Conservation (phyloP, 1,140 invertebrate species). For the Anadara kagoshimensis region DNA sequence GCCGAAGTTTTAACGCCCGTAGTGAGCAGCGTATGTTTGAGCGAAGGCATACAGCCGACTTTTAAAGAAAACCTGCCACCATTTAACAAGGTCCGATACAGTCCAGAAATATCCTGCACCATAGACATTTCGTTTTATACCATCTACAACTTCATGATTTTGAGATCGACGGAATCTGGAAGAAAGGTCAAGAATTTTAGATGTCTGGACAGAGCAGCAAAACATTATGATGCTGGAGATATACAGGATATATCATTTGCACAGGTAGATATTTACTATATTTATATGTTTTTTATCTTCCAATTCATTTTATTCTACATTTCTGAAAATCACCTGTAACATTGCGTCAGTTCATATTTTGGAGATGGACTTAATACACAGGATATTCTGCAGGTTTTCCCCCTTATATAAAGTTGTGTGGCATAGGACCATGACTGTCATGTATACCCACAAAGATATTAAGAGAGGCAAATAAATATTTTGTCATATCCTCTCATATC, state of each 20-base stretch:
- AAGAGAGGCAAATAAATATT: too few relatives aligned
- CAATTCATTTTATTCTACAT: too few relatives aligned
- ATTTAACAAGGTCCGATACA: slow-evolving; percentile 6
- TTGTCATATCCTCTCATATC: too few relatives aligned
- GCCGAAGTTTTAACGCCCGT: neutral
- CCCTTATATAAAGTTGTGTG: too few relatives aligned
- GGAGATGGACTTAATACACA: too few relatives aligned
- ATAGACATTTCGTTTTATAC: neutral
- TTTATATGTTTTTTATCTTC: too few relatives aligned
- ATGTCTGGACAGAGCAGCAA: slow-evolving; percentile 24
- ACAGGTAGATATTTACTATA: neutral
- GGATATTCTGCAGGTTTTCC: too few relatives aligned
- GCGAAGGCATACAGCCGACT: neutral
- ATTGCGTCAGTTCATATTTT: too few relatives aligned
- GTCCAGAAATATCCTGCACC: neutral
- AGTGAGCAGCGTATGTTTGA: neutral
- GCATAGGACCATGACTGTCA: too few relatives aligned
- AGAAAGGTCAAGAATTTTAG: slow-evolving; percentile 21
- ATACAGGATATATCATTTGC: slow-evolving; percentile 7
- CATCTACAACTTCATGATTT: slow-evolving; percentile 20
- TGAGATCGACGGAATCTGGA: neutral
- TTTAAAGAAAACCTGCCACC: slow-evolving; percentile 18
- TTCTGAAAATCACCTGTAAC: too few relatives aligned
- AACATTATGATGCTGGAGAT: slow-evolving; percentile 29
- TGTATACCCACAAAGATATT: too few relatives aligned